Conservation (phyloP, 2,888 invertebrate species). For the Thumatha senex region DNA sequence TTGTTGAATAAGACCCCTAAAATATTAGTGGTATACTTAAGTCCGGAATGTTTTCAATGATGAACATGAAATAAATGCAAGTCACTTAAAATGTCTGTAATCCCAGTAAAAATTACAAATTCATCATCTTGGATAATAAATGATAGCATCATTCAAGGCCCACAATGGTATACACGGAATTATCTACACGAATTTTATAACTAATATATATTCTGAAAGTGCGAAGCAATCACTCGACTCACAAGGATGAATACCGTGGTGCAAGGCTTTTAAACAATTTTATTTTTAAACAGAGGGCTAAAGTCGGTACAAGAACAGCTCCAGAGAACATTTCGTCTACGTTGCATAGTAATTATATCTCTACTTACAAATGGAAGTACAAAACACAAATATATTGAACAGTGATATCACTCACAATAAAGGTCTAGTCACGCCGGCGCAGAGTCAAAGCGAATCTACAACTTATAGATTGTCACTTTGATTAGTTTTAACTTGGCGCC, state of each 20-base stretch:
- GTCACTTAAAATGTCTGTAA: neutral
- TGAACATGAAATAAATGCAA: conserved; percentile 1
- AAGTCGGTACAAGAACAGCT: neutral
- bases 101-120: neutral
- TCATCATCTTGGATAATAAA: neutral
- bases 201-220: neutral
- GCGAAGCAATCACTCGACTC: neutral
- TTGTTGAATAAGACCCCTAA: too few relatives aligned
- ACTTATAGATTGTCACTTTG: too few relatives aligned
- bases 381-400: neutral
- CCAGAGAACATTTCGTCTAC: neutral
- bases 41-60: conserved; percentile 6
- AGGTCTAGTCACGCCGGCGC: too few relatives aligned
- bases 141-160: neutral
- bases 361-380: conserved; percentile 7
- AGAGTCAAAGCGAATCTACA: too few relatives aligned
- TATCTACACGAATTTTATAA: neutral
- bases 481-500: too few relatives aligned
- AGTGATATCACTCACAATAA: too few relatives aligned
- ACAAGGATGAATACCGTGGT: neutral
- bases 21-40: too few relatives aligned
- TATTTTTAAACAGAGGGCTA: neutral
- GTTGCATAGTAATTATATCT: neutral
- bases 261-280: neutral
- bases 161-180: neutral